A percentile compares a stretch with the other conserved stretches of the same genome.
phyloP scores from a whole-genome alignment of 2,113 vertebrate genomes.

The Eulacestoma nigropectus region DNA sequence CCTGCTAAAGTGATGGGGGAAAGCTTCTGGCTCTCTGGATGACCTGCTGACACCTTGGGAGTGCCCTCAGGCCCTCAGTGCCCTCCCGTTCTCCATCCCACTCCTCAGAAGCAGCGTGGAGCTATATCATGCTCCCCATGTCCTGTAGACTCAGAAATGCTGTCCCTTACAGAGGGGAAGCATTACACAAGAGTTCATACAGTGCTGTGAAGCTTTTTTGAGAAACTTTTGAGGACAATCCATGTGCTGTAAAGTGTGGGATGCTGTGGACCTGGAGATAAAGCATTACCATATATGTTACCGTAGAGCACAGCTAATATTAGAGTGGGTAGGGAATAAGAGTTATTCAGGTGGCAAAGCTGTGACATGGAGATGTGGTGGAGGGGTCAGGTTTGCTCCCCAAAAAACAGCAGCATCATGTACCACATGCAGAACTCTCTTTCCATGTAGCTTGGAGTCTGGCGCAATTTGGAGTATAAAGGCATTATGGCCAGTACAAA shows the following conservation, averaged over 20 bases:
- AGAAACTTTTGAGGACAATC: not conserved
- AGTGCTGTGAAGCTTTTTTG: not conserved
- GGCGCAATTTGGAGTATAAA: not conserved
- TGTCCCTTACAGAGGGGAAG: not conserved
- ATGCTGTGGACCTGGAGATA: not conserved
- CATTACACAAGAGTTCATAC: not conserved
- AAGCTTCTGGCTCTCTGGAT: not conserved
- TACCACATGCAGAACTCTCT: not conserved
- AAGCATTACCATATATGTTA: not conserved
- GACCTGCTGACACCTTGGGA: not conserved
- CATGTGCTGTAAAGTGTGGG: not conserved
- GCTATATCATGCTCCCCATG: fast-evolving
- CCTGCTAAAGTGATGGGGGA: not conserved
- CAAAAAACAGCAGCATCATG: fast-evolving
- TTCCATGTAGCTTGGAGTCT: not conserved
- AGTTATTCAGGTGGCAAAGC: not conserved
- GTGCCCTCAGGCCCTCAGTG: not conserved
- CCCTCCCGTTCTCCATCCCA: not conserved
- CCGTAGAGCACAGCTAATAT: not conserved
- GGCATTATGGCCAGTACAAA: not conserved
- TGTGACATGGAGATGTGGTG: not conserved
- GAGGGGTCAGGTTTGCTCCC: not conserved
- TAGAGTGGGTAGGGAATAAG: not conserved
- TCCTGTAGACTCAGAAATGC: not conserved
- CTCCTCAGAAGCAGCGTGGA: not conserved